Evolutionary conservation across 2,888 invertebrate genomes (phyloP).

Genomic region (Cotesia congregata): DNA sequence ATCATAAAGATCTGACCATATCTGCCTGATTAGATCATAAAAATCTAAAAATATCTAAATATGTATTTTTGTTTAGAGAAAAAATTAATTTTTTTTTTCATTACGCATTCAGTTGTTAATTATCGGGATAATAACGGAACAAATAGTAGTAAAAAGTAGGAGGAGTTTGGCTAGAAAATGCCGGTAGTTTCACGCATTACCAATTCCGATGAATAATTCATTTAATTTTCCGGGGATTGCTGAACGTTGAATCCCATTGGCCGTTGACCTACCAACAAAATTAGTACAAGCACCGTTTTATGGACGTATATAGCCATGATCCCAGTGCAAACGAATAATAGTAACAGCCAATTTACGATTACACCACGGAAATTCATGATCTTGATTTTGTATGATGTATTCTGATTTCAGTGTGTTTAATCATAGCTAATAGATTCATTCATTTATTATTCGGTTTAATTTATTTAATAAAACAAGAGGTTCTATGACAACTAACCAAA

Average conservation of each 20-base stretch:
- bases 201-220: constrained; percentile 62
- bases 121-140: background rate
- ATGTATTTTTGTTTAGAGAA: too few species aligned
- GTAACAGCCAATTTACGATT: background rate
- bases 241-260: constrained; percentile 46
- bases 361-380: background rate
- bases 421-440: background rate
- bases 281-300: constrained; percentile 43
- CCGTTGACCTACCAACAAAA: constrained; percentile 52
- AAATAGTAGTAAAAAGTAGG: background rate
- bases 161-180: constrained; percentile 10
- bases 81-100: too few species aligned
- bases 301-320: background rate
- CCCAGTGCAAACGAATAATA: background rate
- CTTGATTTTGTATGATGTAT: background rate
- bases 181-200: constrained; percentile 10
- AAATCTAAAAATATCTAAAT: too few species aligned
- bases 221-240: constrained; percentile 62
- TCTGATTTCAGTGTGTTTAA: background rate
- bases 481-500: too few species aligned
- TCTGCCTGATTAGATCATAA: too few species aligned
- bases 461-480: background rate
- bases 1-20: too few species aligned
- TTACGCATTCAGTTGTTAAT: background rate
- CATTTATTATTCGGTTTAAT: background rate